Evolutionary conservation across 2,797 vertebrate genomes (phyloP).

Genomic region (Eulemur albifrons): DNA sequence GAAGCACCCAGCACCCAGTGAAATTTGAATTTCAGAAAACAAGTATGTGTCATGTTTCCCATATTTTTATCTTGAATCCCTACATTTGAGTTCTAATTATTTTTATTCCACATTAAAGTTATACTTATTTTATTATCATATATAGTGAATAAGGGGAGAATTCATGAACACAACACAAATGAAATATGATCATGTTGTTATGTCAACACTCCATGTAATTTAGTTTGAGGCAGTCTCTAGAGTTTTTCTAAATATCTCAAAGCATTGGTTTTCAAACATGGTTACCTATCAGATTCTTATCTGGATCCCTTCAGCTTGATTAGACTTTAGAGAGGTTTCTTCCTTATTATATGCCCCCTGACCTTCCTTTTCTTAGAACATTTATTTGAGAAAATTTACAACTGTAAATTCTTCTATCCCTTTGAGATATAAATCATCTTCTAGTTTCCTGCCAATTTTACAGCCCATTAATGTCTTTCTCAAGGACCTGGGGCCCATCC

Average conservation of each 20-base stretch:
- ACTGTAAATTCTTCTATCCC: background rate
- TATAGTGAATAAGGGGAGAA: background rate
- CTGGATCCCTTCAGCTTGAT: background rate
- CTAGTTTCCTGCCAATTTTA: background rate
- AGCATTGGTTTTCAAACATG: background rate
- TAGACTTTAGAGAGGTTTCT: background rate
- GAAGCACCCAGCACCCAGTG: background rate
- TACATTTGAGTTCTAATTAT: background rate
- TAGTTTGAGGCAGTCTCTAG: background rate
- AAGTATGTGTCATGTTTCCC: background rate
- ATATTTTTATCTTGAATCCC: background rate
- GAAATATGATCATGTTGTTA: background rate
- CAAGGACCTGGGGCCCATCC: background rate
- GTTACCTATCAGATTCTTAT: background rate
- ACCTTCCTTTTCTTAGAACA: background rate
- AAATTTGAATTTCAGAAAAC: constrained; percentile 32
- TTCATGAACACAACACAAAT: background rate
- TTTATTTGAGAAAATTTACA: background rate
- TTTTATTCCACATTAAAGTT: background rate
- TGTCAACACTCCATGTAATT: background rate
- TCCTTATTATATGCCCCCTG: background rate
- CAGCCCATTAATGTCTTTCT: background rate
- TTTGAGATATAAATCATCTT: background rate
- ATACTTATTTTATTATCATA: constrained; percentile 45
- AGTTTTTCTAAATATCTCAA: background rate